phyloP scores from a whole-genome alignment of 2,888 invertebrate genomes.

The Apocheima hispidaria region DNA sequence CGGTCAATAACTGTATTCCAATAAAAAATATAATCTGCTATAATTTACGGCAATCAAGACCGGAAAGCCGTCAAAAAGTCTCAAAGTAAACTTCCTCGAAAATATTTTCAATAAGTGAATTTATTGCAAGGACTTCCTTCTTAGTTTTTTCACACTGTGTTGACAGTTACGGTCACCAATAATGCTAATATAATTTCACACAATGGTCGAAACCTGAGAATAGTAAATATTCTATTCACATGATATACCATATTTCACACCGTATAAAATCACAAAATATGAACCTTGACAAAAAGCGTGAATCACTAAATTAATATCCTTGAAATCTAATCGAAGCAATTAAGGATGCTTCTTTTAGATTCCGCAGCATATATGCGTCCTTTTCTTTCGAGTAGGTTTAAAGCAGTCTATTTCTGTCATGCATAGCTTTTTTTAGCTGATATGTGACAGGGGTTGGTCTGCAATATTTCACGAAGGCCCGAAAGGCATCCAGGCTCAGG shows the following conservation, averaged over 20 bases:
- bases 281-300: slow-evolving; percentile 78
- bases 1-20: not conserved
- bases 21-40: not conserved
- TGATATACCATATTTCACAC: slow-evolving; percentile 69
- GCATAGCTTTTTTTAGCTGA: slow-evolving; percentile 67
- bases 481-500: slow-evolving; percentile 82
- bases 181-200: slow-evolving; percentile 64
- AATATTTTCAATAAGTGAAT: slow-evolving; percentile 54
- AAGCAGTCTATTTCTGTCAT: slow-evolving; percentile 55
- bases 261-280: slow-evolving; percentile 82
- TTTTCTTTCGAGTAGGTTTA: slow-evolving; percentile 20
- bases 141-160: slow-evolving; percentile 71
- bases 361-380: slow-evolving; percentile 40
- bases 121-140: slow-evolving; percentile 68
- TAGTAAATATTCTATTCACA: slow-evolving; percentile 78
- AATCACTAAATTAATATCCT: slow-evolving; percentile 84
- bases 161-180: slow-evolving; percentile 76
- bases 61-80: slow-evolving; percentile 50
- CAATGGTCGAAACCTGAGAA: slow-evolving; percentile 76
- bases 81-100: slow-evolving; percentile 71
- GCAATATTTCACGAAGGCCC: slow-evolving; percentile 80
- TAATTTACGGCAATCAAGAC: not conserved
- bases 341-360: slow-evolving; percentile 74
- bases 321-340: slow-evolving; percentile 85
- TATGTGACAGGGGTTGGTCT: slow-evolving; percentile 82